Base-by-base conservation (phyloP, 1,140 invertebrate species). In the Musca vetustissima region DNA sequence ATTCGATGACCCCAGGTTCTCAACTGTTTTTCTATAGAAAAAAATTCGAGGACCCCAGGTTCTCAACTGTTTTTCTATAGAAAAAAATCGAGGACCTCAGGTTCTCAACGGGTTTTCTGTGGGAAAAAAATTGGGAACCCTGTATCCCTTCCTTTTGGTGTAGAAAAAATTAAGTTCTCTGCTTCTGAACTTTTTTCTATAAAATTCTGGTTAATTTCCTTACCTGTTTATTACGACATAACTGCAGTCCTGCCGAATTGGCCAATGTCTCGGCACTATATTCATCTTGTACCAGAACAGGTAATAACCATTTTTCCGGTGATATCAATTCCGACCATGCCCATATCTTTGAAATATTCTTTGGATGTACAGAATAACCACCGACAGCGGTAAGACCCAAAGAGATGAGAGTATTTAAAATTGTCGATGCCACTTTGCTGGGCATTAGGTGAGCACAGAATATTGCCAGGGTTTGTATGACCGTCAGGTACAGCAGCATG, bases 401-500 rank as follows among this genome's bases (percentile, higher is more conserved):
- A 0, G 74, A 76, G 19, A 92, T 77, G 2, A 93, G 71, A 0
- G 87, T 88, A 6, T 88, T 84, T 2, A 92, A 73, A 11, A 90
- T 76, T 0, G 88, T 73, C 70, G 87, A 84, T 32, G 86, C 83
- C 68, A 84, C 84, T 78, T 88, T 83, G 85, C 87, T 80, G 74
- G 90, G 85, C 28, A 91, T 71, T 74, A 83, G 64, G 69, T 83
- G 77, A 14, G 80, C 78, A 49, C 74, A 79, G 71, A 82, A 80
- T 36, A 92, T 89, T 8, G 90, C 87, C 13, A 92, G 83, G 1
- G 92, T 87, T 36, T 89, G 87, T 53, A 91, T 87, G 9, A 94
- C 81, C 70, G 90, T 88, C 70, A 94, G 82, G 79, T 93, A 94
- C 8, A 94, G 82, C 32, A 95, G 77, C 87, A 93, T 93, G 73